Conservation (phyloP, 1,140 invertebrate genomes). For the Pygmarrhopalites habei region DNA sequence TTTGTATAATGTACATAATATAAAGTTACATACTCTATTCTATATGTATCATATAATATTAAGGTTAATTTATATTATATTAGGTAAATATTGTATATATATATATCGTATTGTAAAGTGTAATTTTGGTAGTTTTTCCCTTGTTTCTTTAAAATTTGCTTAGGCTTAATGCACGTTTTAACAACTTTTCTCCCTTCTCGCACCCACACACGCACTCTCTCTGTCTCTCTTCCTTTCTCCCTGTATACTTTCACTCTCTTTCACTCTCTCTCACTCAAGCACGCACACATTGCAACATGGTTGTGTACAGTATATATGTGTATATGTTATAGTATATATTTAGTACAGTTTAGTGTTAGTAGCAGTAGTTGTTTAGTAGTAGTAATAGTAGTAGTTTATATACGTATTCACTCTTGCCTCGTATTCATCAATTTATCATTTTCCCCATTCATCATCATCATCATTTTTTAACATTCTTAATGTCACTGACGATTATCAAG, state of each 20-base stretch:
- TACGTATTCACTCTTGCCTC: conserved; percentile 6
- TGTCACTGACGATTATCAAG: conserved; percentile 29
- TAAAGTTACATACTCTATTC: neutral
- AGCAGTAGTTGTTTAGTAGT: neutral
- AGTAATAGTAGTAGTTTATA: conserved; percentile 8
- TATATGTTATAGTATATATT: neutral
- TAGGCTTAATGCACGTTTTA: neutral
- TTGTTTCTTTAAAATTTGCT: neutral
- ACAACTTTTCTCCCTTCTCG: neutral
- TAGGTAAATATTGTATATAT: neutral
- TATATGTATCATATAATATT: conserved; percentile 8
- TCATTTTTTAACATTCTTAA: conserved; percentile 5
- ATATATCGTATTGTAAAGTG: conserved; percentile 1
- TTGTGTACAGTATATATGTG: conserved; percentile 6
- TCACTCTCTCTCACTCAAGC: neutral
- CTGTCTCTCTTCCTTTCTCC: neutral
- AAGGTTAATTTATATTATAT: conserved; percentile 8
- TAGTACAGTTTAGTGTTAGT: neutral
- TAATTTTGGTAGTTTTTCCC: conserved; percentile 5
- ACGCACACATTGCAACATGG: neutral
- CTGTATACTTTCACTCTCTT: neutral
- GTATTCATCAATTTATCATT: conserved; percentile 7
- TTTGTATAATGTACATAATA: conserved; percentile 3
- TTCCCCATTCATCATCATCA: conserved; percentile 6
- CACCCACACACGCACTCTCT: too few species aligned